Percentiles rank a stretch among this genome's conserved stretches.
These are phyloP conservation scores for Scarus forsteni DNA, from an alignment of 2,797 vertebrate species.

Conservation along the genomic window DNA sequence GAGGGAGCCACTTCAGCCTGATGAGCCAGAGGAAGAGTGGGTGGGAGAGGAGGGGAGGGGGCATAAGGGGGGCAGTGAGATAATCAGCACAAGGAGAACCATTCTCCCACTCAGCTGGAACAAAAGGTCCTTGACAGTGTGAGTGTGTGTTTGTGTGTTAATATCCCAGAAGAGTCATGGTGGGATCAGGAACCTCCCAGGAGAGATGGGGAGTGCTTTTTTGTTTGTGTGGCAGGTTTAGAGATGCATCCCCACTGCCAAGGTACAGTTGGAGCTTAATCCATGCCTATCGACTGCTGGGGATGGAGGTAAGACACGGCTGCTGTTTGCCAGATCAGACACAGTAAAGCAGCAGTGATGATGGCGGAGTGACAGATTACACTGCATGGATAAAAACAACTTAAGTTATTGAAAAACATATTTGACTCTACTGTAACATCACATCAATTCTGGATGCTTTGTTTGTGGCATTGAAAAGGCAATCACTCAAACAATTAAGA, in stretches of 20 bases:
- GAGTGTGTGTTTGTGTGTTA: slow-evolving; percentile 24
- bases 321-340: slow-evolving; percentile 9
- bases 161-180: slow-evolving; percentile 44
- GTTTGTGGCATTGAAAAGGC: too few species aligned
- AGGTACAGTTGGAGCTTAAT: slow-evolving; percentile 36
- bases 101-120: slow-evolving; percentile 75
- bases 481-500: too few species aligned
- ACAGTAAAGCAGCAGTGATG: slow-evolving; percentile 4
- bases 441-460: too few species aligned
- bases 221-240: slow-evolving; percentile 35
- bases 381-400: too few species aligned
- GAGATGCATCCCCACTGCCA: slow-evolving; percentile 28
- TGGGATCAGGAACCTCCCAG: slow-evolving; percentile 26
- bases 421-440: too few species aligned
- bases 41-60: slow-evolving; percentile 7
- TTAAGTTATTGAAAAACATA: too few species aligned
- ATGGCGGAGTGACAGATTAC: background rate
- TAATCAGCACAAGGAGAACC: slow-evolving; percentile 77
- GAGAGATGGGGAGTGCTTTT: slow-evolving; percentile 38
- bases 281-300: slow-evolving; percentile 25
- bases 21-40: slow-evolving; percentile 51
- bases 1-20: slow-evolving; percentile 59
- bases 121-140: slow-evolving; percentile 65
- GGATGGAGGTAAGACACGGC: background rate
- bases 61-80: slow-evolving; percentile 61